phyloP scores from a whole-genome alignment of 2,113 vertebrate species.

The Catharus fuscescens region DNA sequence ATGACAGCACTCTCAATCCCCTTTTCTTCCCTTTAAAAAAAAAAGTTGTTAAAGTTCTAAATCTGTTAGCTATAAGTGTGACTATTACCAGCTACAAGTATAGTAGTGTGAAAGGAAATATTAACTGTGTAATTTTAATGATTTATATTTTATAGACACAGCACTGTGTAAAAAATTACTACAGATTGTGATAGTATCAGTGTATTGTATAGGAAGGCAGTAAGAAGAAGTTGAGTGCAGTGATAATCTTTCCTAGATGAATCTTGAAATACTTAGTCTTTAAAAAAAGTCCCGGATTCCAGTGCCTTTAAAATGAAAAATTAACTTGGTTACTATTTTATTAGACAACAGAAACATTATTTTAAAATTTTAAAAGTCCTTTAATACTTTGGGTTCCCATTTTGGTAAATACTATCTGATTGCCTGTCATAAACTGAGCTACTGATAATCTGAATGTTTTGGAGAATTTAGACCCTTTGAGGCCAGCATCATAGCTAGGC shows the following conservation, averaged over 20 bases:
- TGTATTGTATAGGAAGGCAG: not conserved
- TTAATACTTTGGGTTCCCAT: not conserved
- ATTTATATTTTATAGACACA: not conserved
- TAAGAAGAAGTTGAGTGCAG: not conserved
- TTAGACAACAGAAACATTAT: not conserved
- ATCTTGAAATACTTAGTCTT: not conserved
- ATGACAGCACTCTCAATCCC: not conserved
- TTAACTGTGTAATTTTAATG: not conserved
- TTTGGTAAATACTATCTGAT: not conserved
- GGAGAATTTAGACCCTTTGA: not conserved
- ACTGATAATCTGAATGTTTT: not conserved
- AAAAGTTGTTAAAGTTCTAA: not conserved
- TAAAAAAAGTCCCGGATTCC: not conserved
- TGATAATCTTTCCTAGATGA: not conserved
- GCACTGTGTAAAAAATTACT: not conserved
- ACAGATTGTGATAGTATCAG: not conserved
- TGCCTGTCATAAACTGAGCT: not conserved
- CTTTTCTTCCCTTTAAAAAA: not conserved
- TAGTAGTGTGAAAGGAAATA: not conserved
- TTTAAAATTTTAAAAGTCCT: not conserved
- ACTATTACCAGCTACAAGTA: not conserved
- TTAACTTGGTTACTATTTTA: not conserved
- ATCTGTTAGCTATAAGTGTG: not conserved
- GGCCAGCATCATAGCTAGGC: not conserved
- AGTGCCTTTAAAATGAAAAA: not conserved